phyloP scores from a whole-genome alignment of 2,888 invertebrate genomes.

The Drosophila tanythrix region DNA sequence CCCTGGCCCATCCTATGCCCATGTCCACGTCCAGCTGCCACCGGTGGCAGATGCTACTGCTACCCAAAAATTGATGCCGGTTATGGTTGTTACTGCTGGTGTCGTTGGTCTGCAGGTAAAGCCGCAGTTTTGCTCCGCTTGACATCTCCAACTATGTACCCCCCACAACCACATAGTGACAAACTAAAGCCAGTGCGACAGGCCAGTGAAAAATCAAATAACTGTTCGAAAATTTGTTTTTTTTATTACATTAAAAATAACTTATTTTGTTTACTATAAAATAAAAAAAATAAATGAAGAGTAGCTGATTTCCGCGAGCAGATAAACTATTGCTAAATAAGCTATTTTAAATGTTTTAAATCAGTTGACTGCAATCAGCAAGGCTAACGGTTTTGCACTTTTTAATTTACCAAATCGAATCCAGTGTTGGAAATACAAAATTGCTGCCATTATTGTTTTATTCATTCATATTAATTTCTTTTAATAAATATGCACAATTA shows the following conservation, averaged over 20 bases:
- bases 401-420: background rate
- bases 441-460: background rate
- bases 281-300: background rate
- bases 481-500: background rate
- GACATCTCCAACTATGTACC: constrained; percentile 15
- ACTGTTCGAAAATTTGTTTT: background rate
- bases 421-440: background rate
- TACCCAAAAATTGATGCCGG: constrained; percentile 12
- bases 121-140: constrained; percentile 18
- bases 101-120: constrained; percentile 39
- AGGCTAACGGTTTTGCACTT: background rate
- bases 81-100: constrained; percentile 17
- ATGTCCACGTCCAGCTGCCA: constrained; percentile 19
- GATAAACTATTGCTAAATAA: background rate
- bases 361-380: background rate
- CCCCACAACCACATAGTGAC: constrained; percentile 40
- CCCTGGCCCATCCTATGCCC: background rate
- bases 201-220: constrained; percentile 19
- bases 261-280: background rate
- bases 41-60: constrained; percentile 15
- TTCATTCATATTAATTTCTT: background rate
- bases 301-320: background rate
- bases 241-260: background rate
- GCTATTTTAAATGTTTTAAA: background rate
- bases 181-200: constrained; percentile 22